A percentile compares a stretch with the other conserved stretches of the same genome.
phyloP scores from a whole-genome alignment of 2,113 vertebrate genomes.

The Sialia sialis region DNA sequence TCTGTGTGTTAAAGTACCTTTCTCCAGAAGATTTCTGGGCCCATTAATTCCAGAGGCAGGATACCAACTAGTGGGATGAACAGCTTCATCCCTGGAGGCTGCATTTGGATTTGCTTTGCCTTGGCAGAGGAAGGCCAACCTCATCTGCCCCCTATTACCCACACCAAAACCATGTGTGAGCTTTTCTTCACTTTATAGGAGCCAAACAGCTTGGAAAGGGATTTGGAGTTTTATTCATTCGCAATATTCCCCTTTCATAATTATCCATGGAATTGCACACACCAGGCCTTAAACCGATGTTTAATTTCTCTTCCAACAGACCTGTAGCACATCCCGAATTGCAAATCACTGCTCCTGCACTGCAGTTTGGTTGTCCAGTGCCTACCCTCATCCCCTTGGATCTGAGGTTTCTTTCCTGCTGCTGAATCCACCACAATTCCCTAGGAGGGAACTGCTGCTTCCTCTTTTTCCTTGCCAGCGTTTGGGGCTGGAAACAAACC shows the following conservation, averaged over 20 bases:
- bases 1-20: too few relatives aligned
- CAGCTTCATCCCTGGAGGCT: not conserved
- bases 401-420: not conserved
- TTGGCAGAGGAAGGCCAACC: not conserved
- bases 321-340: not conserved
- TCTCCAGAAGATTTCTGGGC: not conserved
- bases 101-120: not conserved
- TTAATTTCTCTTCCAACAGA: not conserved
- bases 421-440: not conserved
- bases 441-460: not conserved
- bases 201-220: not conserved
- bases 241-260: not conserved
- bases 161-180: not conserved
- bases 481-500: not conserved
- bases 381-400: not conserved
- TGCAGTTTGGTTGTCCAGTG: not conserved
- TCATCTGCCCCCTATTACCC: constrained; percentile 36
- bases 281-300: not conserved
- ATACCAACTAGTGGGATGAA: not conserved
- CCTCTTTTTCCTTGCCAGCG: not conserved
- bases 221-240: not conserved
- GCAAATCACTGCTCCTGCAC: not conserved
- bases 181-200: not conserved
- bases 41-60: not conserved
- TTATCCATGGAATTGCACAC: not conserved